Evolutionary conservation across 2,113 vertebrate genomes (phyloP), one percentile per base, ranked within the genome.

Genomic region (Suncus etruscus): DNA sequence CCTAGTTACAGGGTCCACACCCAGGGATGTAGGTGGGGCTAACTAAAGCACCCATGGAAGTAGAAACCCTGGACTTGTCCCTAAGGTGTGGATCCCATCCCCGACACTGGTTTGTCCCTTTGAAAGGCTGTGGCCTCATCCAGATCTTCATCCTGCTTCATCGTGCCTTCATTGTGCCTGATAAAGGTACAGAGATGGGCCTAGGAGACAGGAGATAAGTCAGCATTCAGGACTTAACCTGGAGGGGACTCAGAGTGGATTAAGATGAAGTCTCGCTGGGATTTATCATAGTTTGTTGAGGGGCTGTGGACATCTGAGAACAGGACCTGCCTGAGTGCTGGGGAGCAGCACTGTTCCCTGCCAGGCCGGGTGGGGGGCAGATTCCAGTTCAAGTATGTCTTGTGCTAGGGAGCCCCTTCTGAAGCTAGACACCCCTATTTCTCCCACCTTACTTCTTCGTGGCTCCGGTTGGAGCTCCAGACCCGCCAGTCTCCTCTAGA

Each of bases 91-190:
- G 5, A 11, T 7, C 3, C 20, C 9, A 1, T 12, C n/a, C n/a
- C 9, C 0, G 4, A 3, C 72, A 8, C 32, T 7, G 27, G 0
- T 0, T 27, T 27, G 11, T 78, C 24, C 47, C 84, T 82, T 90
- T 82, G 89, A 24, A 68, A 86, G 83, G 65, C 68, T 14, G 5
- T 1, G 8, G 61, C 39, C 39, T 39, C 39, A 39, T 39, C 39
- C 39, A 39, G 39, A 39, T 5, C 39, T 39, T 39, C 39, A 39
- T 39, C 3, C 39, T 39, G 39, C 39, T 39, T 39, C 39, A 39
- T 5, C 5, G 76, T n/a, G 50, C 31, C 25, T 47, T 58, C 72
- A 58, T 3, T 47, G 24, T 11, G 31, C 25, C 14, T 6, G 51
- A 20, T 75, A n/a, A 54, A 89, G 29, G 6, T 74, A 0, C 0